phyloP scores from a whole-genome alignment of 2,797 vertebrate genomes.

The Cetoscarus ocellatus region DNA sequence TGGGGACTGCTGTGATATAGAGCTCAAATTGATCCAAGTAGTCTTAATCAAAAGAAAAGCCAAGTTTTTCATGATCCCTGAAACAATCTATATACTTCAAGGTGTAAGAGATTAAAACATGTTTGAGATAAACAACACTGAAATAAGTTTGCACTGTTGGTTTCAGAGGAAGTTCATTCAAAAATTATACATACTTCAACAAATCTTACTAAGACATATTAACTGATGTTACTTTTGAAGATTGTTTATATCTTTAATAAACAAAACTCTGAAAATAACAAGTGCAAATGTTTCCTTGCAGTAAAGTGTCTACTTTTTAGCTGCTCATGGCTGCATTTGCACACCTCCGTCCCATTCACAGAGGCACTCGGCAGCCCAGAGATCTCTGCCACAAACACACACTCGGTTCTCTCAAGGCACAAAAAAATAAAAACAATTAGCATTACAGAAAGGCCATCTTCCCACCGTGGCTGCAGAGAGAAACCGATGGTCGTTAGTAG shows the following conservation, averaged over 20 bases:
- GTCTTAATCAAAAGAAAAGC: slow-evolving; percentile 53
- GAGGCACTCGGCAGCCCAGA: slow-evolving; percentile 77
- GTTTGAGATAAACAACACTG: slow-evolving; percentile 45
- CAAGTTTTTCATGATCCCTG: slow-evolving; percentile 37
- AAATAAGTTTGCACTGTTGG: slow-evolving; percentile 59
- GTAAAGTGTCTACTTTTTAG: slow-evolving; percentile 55
- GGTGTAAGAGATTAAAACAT: slow-evolving; percentile 28
- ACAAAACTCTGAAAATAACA: slow-evolving; percentile 71
- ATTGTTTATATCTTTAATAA: slow-evolving; percentile 19
- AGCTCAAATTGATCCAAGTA: slow-evolving; percentile 65
- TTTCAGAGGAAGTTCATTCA: slow-evolving; percentile 60
- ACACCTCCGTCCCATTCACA: slow-evolving; percentile 75
- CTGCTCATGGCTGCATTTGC: slow-evolving; percentile 60
- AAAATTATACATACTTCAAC: slow-evolving; percentile 13
- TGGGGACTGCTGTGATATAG: slow-evolving; percentile 19
- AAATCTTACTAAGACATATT: slow-evolving; percentile 10
- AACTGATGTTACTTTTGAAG: slow-evolving; percentile 7
- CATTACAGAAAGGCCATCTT: slow-evolving; percentile 80
- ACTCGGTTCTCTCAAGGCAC: slow-evolving; percentile 79
- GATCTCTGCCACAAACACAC: slow-evolving; percentile 78
- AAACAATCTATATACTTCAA: slow-evolving; percentile 35
- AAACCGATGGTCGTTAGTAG: slow-evolving; percentile 87
- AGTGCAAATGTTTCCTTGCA: slow-evolving; percentile 59
- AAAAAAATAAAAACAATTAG: slow-evolving; percentile 78
- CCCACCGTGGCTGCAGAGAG: slow-evolving; percentile 84